These are phyloP conservation scores for Drosophila sp. DNA, from an alignment of 1,140 invertebrate genomes.

Conservation along the genomic window DNA sequence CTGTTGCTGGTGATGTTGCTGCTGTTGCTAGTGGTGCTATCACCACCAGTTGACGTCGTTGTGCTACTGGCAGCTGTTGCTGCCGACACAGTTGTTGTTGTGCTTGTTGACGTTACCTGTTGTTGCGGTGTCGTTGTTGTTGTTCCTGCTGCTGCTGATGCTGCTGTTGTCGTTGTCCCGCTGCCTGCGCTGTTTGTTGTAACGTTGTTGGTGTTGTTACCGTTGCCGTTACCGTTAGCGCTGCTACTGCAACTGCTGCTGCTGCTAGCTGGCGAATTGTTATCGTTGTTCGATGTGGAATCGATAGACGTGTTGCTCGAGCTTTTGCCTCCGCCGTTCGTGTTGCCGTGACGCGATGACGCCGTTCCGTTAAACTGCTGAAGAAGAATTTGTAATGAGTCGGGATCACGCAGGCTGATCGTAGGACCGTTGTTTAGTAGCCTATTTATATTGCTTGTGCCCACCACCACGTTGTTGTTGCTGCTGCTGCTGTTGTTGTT, in stretches of 20 bases:
- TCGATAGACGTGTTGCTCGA: conserved; percentile 66
- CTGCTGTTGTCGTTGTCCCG: conserved; percentile 20
- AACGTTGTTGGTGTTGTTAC: background rate
- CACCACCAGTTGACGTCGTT: conserved; percentile 19
- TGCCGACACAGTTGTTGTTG: conserved; percentile 25
- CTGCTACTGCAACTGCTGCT: conserved; percentile 30
- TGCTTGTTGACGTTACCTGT: conserved; percentile 10
- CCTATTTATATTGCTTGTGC: conserved; percentile 39
- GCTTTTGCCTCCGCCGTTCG: conserved; percentile 53
- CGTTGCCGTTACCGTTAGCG: background rate
- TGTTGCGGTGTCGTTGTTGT: background rate
- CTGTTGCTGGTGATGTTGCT: conserved; percentile 11
- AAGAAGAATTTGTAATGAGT: conserved; percentile 62
- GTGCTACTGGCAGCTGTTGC: conserved; percentile 24
- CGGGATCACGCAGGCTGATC: conserved; percentile 85
- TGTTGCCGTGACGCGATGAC: conserved; percentile 33
- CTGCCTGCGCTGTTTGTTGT: conserved; percentile 10
- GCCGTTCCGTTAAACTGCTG: conserved; percentile 56
- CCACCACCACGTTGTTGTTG: conserved; percentile 15
- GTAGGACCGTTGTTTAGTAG: conserved; percentile 52
- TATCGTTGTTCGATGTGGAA: conserved; percentile 69
- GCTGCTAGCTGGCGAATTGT: conserved; percentile 47
- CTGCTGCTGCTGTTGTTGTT: conserved; percentile 6
- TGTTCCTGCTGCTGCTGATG: conserved; percentile 29
- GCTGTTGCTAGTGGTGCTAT: conserved; percentile 18